Evolutionary conservation across 2,797 vertebrate species (phyloP).

Genomic region (Mormyrus proboscirostris): DNA sequence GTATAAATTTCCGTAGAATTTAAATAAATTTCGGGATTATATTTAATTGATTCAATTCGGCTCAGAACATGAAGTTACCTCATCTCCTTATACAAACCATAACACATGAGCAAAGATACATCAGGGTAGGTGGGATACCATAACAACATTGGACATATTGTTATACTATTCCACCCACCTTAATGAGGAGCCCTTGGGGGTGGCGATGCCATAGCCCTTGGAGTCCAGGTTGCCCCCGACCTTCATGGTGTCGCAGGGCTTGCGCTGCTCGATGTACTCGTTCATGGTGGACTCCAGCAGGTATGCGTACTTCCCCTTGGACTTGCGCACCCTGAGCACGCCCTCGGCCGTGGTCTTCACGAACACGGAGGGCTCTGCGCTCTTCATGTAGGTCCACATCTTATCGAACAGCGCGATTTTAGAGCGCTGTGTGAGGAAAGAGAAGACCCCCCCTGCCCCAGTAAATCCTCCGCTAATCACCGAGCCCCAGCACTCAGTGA

Average conservation of each 20-base stretch:
- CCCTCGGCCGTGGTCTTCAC: conserved; percentile 98
- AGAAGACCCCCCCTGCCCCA: conserved; percentile 25
- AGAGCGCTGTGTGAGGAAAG: conserved; percentile 74
- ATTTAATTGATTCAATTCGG: conserved; percentile 19
- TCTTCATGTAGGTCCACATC: conserved; percentile 99
- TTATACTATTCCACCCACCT: conserved; percentile 99
- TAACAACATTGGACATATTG: conserved; percentile 99
- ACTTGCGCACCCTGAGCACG: conserved; percentile 91
- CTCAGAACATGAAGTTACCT: conserved; percentile 69
- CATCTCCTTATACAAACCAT: conserved; percentile 97
- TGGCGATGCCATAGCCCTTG: conserved; percentile 99
- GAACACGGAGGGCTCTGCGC: conserved; percentile 96
- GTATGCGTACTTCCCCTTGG: conserved; percentile 98
- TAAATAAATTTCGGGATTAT: conserved; percentile 4
- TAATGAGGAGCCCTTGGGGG: conserved; percentile 99
- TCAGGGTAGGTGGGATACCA: conserved; percentile 99
- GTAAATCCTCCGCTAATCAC: not conserved
- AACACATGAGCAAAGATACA: conserved; percentile 96
- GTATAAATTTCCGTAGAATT: conserved; percentile 17
- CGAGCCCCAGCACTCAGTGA: not conserved
- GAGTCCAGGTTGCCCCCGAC: conserved; percentile 99
- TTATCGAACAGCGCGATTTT: conserved; percentile 99
- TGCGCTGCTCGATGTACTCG: conserved; percentile 98
- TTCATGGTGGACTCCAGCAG: conserved; percentile 99
- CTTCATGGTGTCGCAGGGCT: conserved; percentile 99